Percentiles rank a stretch among this genome's conserved stretches.
These are phyloP conservation scores for Nycticryphes semicollaris DNA, from an alignment of 2,113 vertebrate species.

Conservation along the genomic window DNA sequence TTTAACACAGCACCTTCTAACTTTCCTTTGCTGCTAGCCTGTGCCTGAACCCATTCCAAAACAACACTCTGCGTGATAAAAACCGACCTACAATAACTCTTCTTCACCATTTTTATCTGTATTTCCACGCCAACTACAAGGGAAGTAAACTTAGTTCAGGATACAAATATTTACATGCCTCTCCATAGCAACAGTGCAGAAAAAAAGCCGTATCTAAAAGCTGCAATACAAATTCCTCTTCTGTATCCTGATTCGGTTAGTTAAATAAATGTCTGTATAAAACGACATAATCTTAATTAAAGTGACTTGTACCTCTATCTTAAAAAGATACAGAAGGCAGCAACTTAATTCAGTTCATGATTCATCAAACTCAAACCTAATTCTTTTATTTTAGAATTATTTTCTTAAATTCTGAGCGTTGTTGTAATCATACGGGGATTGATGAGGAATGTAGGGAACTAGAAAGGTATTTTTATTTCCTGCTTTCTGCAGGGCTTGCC, in stretches of 20 bases:
- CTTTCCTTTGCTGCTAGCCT: neutral
- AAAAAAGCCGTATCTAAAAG: neutral
- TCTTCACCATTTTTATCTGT: neutral
- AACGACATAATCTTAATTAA: neutral
- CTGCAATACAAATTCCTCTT: neutral
- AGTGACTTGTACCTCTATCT: neutral
- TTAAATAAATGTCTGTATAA: neutral
- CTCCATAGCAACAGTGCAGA: conserved; percentile 21
- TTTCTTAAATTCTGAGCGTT: neutral
- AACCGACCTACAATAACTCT: neutral
- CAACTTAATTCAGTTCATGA: neutral
- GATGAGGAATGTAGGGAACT: neutral
- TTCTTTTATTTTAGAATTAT: neutral
- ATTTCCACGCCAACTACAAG: conserved; percentile 19
- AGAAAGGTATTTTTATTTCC: neutral
- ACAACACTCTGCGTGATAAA: neutral
- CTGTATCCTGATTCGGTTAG: neutral
- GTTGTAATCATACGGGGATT: neutral
- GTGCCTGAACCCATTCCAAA: neutral
- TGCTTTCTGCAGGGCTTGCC: neutral
- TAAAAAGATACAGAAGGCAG: neutral
- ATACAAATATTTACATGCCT: conserved; percentile 48
- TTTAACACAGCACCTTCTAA: neutral
- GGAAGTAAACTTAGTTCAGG: conserved; percentile 6
- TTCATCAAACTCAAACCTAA: neutral